A percentile compares a stretch with the other conserved stretches of the same genome.
phyloP scores from a whole-genome alignment of 2,797 vertebrate species.

The Acanthurus leucopareius region DNA sequence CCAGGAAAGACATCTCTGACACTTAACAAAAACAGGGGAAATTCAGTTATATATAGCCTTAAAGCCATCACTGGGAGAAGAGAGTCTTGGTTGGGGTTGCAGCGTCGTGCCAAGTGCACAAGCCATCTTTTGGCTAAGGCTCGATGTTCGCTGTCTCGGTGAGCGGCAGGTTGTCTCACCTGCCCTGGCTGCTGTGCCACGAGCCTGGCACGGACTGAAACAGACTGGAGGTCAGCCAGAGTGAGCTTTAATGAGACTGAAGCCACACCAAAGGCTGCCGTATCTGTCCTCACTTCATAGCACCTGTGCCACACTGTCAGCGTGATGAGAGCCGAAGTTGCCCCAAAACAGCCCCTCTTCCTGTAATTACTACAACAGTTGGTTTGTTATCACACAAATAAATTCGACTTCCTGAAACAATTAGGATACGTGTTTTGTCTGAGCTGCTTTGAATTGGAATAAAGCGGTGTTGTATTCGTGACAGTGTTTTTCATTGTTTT shows the following conservation, averaged over 20 bases:
- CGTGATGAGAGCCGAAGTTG: conserved; percentile 66
- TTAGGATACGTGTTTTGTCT: conserved; percentile 44
- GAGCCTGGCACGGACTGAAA: conserved; percentile 66
- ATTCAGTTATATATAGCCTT: conserved; percentile 11
- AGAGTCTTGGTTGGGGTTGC: conserved; percentile 21
- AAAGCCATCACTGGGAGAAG: conserved; percentile 8
- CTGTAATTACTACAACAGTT: conserved; percentile 69
- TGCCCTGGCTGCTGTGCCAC: conserved; percentile 54
- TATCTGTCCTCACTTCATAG: conserved; percentile 69
- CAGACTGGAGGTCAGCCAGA: conserved; percentile 80
- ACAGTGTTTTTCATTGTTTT: conserved; percentile 5
- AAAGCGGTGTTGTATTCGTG: conserved; percentile 16
- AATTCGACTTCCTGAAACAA: conserved; percentile 54
- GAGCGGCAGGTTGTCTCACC: conserved; percentile 70
- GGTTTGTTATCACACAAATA: conserved; percentile 70
- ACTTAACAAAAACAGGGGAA: conserved; percentile 35
- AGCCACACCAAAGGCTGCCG: conserved; percentile 72
- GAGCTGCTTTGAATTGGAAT: conserved; percentile 25
- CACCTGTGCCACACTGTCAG: conserved; percentile 64
- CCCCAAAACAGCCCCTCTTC: conserved; percentile 64
- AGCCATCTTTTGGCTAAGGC: conserved; percentile 60
- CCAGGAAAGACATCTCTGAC: conserved; percentile 38
- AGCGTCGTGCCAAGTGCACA: conserved; percentile 49
- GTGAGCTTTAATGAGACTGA: conserved; percentile 72
- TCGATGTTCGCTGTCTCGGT: conserved; percentile 45